A percentile compares a stretch with the other conserved stretches of the same genome.
These are phyloP conservation scores for Balaeniceps rex DNA, from an alignment of 2,113 vertebrate species.

Conservation along the genomic window DNA sequence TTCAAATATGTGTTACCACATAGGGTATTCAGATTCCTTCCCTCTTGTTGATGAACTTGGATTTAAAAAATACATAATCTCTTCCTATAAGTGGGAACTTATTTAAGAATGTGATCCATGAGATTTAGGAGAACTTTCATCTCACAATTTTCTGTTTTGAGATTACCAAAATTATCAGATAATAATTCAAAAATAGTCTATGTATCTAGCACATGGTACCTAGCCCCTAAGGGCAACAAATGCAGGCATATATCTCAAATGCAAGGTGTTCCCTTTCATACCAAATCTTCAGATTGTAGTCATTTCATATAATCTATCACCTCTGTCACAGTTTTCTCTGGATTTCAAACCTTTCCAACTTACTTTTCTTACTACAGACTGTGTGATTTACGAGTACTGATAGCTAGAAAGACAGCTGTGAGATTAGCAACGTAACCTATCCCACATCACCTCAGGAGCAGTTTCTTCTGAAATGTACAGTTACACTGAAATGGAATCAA, in stretches of 20 bases:
- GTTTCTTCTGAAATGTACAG: conserved; percentile 34
- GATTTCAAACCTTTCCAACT: conserved; percentile 65
- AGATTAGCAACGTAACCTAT: conserved; percentile 59
- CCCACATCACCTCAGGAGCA: conserved; percentile 27
- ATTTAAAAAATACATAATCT: background rate
- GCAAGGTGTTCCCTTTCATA: conserved; percentile 36
- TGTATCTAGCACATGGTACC: background rate
- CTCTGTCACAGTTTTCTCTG: conserved; percentile 63
- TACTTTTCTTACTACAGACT: conserved; percentile 56
- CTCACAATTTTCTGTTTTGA: background rate
- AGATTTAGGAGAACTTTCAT: background rate
- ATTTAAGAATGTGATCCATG: background rate
- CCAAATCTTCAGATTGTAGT: conserved; percentile 54
- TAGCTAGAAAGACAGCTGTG: conserved; percentile 46
- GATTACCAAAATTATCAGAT: background rate
- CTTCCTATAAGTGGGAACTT: background rate
- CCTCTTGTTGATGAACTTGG: background rate
- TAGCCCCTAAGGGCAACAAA: background rate
- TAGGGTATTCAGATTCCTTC: background rate
- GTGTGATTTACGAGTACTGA: conserved; percentile 64
- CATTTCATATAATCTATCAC: conserved; percentile 64
- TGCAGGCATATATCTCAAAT: conserved; percentile 54
- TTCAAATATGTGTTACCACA: background rate
- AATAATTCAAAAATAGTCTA: background rate
- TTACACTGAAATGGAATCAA: conserved; percentile 39